Base-by-base conservation (phyloP, 2,888 invertebrate genomes). In the Mythimna vitellina region DNA sequence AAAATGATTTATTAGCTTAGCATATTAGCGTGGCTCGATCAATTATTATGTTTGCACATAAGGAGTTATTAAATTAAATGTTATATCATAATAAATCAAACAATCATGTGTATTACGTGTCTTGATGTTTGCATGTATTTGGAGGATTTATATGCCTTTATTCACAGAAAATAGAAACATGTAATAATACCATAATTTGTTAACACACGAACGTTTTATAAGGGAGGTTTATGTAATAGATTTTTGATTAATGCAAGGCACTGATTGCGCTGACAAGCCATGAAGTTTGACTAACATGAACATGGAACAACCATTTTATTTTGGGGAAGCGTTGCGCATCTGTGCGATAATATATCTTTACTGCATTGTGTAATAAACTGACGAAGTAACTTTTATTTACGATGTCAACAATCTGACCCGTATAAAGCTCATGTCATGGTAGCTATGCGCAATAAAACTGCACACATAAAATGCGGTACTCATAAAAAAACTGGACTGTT, bases 381-480 rank as follows among this genome's bases (percentile, higher is more conserved):
- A 54, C 35, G 65, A 76, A 53, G 66, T 64, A 61, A 64, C 54
- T 60, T 81, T 78, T 81, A 61, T 77, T 81, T 81, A 79, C 65
- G 57, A 68, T 49, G 62, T 46, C 65, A 73, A 65, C 82, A 71
- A 58, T 66, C 51, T 77, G 51, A 63, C 62, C 79, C 73, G 73
- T 58, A 73, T 73, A 53, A 58, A 57, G 42, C 65, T 65, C 46
- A 32, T 60, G 54, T 22, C 38, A 32, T 57, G 56, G 38, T 61
- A 74, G 63, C 63, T 46, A 53, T 46, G 46, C 14, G 61, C 56
- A 81, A 77, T 78, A 77, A 73, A 79, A 65, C 32, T 65, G 65
- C n/a, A 65, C 58, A 56, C 57, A 65, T 64, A 66, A 70, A 71
- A 65, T 49, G 42, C 20, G 69, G 22, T 66, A 56, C 38, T 46